phyloP scores from a whole-genome alignment of 2,888 invertebrate species.

The Cheiracanthium punctorium region DNA sequence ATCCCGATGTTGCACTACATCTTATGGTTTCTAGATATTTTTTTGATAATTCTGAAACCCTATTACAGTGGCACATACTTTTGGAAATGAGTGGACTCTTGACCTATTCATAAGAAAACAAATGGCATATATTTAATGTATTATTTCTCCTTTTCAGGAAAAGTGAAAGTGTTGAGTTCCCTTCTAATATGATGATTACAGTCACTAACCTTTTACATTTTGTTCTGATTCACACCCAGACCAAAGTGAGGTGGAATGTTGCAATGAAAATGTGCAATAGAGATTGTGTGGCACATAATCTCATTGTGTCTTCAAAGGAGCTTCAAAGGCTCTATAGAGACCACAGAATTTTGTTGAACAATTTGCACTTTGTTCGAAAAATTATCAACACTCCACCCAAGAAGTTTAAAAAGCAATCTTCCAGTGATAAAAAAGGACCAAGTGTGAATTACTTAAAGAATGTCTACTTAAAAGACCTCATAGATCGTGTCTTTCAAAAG shows the following conservation, averaged over 20 bases:
- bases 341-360: constrained; percentile 30
- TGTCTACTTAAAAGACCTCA: constrained; percentile 40
- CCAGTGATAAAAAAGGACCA: constrained; percentile 10
- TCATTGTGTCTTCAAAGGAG: constrained; percentile 49
- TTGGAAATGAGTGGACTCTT: too few species aligned
- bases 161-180: constrained; percentile 84
- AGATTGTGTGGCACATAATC: constrained; percentile 66
- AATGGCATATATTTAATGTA: background rate
- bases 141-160: constrained; percentile 77
- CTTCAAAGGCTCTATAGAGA: constrained; percentile 39
- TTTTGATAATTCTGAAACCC: too few species aligned
- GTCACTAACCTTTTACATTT: constrained; percentile 83
- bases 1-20: too few species aligned
- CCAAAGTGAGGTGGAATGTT: constrained; percentile 61
- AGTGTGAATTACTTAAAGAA: constrained; percentile 41
- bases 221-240: constrained; percentile 78
- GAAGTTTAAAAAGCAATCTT: background rate
- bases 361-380: constrained; percentile 50
- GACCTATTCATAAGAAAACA: too few species aligned
- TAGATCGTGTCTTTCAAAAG: constrained; percentile 42
- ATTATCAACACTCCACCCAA: constrained; percentile 33
- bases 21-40: too few species aligned
- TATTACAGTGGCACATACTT: too few species aligned
- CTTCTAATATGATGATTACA: constrained; percentile 81
- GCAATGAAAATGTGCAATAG: constrained; percentile 67